Conservation (phyloP, 2,888 invertebrate genomes). For the Habrosyne pyritoides region DNA sequence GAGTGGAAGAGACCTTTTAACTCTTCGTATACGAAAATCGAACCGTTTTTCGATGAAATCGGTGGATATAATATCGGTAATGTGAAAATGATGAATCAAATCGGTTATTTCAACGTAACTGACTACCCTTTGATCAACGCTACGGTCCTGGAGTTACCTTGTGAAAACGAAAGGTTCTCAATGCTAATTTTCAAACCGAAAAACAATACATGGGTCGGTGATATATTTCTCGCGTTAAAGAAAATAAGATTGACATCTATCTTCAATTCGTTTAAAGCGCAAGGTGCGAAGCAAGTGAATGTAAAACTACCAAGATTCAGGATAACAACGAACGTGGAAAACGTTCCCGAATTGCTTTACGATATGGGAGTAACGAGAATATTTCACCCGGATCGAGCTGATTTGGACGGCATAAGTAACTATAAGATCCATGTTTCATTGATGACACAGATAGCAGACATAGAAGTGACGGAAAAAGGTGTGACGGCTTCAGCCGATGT, state of each 20-base stretch:
- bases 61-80: slow-evolving; percentile 31
- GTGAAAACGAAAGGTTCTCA: slow-evolving; percentile 37
- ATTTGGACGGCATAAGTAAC: slow-evolving; percentile 55
- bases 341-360: slow-evolving; percentile 55
- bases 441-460: slow-evolving; percentile 54
- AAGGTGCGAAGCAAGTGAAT: slow-evolving; percentile 40
- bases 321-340: slow-evolving; percentile 49
- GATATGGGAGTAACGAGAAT: slow-evolving; percentile 67
- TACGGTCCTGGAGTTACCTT: slow-evolving; percentile 57
- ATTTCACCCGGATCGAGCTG: slow-evolving; percentile 54
- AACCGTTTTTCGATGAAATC: slow-evolving; percentile 43
- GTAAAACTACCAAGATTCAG: slow-evolving; percentile 61
- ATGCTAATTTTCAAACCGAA: slow-evolving; percentile 60
- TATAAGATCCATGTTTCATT: slow-evolving; percentile 52
- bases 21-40: slow-evolving; percentile 35
- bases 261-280: slow-evolving; percentile 44
- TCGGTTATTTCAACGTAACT: slow-evolving; percentile 49
- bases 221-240: slow-evolving; percentile 54
- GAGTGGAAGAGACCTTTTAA: slow-evolving; percentile 59
- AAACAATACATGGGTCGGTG: slow-evolving; percentile 33
- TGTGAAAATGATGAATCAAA: slow-evolving; percentile 63
- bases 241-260: slow-evolving; percentile 49
- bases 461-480: slow-evolving; percentile 59
- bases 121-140: slow-evolving; percentile 47
- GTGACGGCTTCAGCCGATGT: slow-evolving; percentile 35